A percentile compares a stretch with the other conserved stretches of the same genome.
Evolutionary conservation across 2,797 vertebrate species (phyloP).

Genomic region (Siniperca undulata): DNA sequence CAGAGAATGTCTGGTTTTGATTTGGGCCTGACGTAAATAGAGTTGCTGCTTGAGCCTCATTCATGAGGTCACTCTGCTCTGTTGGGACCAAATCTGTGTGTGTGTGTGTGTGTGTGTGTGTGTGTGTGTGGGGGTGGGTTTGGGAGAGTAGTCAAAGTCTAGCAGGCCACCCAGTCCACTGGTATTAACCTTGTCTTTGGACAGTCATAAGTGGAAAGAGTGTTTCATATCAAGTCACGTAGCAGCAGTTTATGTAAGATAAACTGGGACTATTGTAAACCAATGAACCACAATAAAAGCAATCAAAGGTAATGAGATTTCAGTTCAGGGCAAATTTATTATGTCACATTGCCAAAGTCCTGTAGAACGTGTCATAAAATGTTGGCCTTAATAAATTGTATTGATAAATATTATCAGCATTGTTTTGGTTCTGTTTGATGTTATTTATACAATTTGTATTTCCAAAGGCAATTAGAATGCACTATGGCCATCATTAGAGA

Average conservation of each 20-base stretch:
- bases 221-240: conserved; percentile 34
- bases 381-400: not conserved
- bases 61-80: conserved; percentile 71
- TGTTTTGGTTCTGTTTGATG: conserved; percentile 5
- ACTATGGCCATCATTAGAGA: conserved; percentile 22
- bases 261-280: conserved; percentile 28
- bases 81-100: conserved; percentile 10
- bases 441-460: conserved; percentile 31
- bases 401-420: conserved; percentile 10
- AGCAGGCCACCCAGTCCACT: conserved; percentile 15
- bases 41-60: conserved; percentile 57
- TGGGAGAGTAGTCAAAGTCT: conserved; percentile 41
- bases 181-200: conserved; percentile 37
- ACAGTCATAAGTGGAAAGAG: not conserved
- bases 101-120: conserved; percentile 12
- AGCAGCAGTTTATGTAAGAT: conserved; percentile 58
- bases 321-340: not conserved
- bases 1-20: conserved; percentile 80
- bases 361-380: conserved; percentile 20
- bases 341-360: conserved; percentile 19
- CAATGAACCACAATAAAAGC: conserved; percentile 32
- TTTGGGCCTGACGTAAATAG: conserved; percentile 76
- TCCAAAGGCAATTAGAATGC: not conserved
- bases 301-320: conserved; percentile 14
- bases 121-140: not conserved